Evolutionary conservation across 2,797 vertebrate species (phyloP).

Genomic region (Trichosurus vulpecula): DNA sequence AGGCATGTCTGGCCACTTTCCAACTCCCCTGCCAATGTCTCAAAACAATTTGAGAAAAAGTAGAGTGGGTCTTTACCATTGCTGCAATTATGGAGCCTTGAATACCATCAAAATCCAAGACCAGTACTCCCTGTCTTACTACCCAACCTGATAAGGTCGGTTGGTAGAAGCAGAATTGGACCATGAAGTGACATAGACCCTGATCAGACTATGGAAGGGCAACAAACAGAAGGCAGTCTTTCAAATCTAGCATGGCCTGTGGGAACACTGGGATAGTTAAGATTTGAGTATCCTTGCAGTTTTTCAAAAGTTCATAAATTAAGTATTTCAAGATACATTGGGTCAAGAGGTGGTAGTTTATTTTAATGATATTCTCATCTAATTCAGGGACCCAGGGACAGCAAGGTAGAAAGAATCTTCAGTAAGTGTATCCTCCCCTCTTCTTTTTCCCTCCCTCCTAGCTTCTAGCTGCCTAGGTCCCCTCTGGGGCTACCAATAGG

Average conservation of each 20-base stretch:
- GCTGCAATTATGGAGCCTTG: background rate
- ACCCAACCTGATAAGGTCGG: background rate
- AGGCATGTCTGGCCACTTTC: background rate
- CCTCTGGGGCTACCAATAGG: background rate
- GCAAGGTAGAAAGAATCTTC: too few species aligned
- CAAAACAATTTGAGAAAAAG: background rate
- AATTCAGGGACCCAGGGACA: too few species aligned
- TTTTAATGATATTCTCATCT: background rate
- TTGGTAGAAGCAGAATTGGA: background rate
- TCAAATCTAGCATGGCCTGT: background rate
- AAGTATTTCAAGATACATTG: background rate
- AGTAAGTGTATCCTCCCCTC: too few species aligned
- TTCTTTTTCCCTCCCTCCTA: background rate
- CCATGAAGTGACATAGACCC: background rate
- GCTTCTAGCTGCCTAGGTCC: background rate
- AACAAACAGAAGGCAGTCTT: background rate
- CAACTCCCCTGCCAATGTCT: background rate
- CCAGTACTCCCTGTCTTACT: background rate
- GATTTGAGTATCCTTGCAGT: background rate
- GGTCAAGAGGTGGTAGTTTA: background rate
- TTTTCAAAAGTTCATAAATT: background rate
- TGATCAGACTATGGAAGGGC: background rate
- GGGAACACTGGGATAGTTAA: background rate
- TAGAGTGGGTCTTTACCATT: background rate
- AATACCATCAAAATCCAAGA: background rate